Conservation (phyloP, 2,888 invertebrate genomes). For the Perizoma affinitatum region DNA sequence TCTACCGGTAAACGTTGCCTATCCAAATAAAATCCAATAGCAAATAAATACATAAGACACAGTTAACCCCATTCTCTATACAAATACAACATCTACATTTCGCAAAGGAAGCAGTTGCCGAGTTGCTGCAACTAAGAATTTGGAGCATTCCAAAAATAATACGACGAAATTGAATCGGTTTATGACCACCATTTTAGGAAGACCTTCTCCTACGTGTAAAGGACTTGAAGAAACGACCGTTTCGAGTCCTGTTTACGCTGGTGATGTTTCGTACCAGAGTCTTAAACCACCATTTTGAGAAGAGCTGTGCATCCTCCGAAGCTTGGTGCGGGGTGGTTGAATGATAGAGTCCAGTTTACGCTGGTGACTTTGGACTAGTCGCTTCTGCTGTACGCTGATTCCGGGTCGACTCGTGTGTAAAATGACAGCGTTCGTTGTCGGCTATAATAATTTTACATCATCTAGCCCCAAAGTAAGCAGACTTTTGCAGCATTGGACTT, state of each 20-base stretch:
- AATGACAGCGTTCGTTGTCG: constrained; percentile 35
- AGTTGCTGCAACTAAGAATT: constrained; percentile 18
- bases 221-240: constrained; percentile 7
- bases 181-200: constrained; percentile 37
- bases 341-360: constrained; percentile 40
- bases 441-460: too few species aligned
- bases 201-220: constrained; percentile 7
- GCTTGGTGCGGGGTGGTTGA: background rate
- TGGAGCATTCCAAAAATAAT: constrained; percentile 56
- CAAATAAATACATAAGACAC: too few species aligned
- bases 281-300: background rate
- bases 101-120: constrained; percentile 18
- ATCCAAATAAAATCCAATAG: background rate
- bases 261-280: constrained; percentile 37
- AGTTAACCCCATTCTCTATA: too few species aligned
- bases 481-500: too few species aligned
- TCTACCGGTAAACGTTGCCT: too few species aligned
- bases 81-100: background rate
- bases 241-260: constrained; percentile 46
- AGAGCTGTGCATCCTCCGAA: background rate
- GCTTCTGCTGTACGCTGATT: constrained; percentile 47
- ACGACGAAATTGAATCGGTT: constrained; percentile 42
- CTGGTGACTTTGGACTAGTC: constrained; percentile 52
- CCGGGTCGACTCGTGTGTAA: constrained; percentile 63
- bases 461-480: too few species aligned